Evolutionary conservation across 2,888 invertebrate species (phyloP), one percentile per base, ranked within the genome.

Genomic region (Sabellastarte sp.): DNA sequence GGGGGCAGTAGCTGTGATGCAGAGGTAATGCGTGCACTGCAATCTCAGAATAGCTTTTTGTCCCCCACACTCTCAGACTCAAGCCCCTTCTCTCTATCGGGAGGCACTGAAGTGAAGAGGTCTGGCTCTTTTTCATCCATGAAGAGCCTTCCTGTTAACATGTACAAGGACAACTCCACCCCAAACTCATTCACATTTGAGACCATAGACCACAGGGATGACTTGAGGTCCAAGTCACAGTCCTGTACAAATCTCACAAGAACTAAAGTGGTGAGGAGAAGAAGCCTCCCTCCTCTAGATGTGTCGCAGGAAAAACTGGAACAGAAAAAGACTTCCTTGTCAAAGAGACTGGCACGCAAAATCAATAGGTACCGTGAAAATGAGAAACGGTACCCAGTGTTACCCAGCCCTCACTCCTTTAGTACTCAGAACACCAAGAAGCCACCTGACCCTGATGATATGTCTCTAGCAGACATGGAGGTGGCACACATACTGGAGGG

Each of bases 401-500:
- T 53, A 26, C 53, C 53, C 5, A 53, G 26, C 26, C 41, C 41
- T 10, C 41, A 41, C 41, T 20, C 53, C 4, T 53, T 53, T 26
- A 53, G 24, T 26, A 20, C 53, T 24, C 53, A 53, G 28, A 53
- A 10, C 10, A 5, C 4, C 26, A 53, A 53, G 26, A 24, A 5
- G 10, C 20, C 10, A 5, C 53, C 53, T 15, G 53, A 53, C 26
- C 4, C 20, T 5, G 53, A 53, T 5, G 53, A 53, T 5, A 26
- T 53, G 26, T 53, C 53, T 5, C 26, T 53, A 26, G 26, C 53
- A 5, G 10, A 10, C 26, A 10, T 53, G 10, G 53, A 53, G 26
- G 53, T 53, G 10, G 53, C 53, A 5, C 10, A 53, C 26, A 53
- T 53, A n/a, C 26, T 53, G 53, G 53, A 53, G 10, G 53, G 53